These are phyloP conservation scores for Paradoxurus hermaphroditus DNA, from an alignment of 2,113 vertebrate species.

Conservation along the genomic window DNA sequence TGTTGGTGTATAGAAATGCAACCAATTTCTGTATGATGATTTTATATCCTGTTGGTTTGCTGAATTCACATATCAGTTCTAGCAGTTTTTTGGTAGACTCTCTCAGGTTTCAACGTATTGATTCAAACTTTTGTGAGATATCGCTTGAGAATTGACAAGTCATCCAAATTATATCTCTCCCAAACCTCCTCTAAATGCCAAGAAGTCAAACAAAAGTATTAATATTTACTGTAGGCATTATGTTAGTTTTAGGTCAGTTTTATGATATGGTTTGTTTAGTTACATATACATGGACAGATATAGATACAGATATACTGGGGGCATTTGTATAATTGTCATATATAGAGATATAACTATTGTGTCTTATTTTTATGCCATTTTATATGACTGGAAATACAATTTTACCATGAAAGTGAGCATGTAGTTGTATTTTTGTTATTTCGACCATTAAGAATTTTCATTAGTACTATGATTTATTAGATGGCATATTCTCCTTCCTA, in stretches of 20 bases:
- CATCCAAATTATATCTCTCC: background rate
- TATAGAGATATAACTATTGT: background rate
- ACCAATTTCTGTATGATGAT: no score
- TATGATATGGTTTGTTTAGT: background rate
- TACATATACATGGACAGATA: background rate
- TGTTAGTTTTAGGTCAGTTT: background rate
- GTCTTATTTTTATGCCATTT: background rate
- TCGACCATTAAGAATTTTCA: background rate
- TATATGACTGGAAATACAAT: background rate
- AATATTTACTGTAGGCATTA: background rate
- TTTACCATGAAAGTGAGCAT: background rate
- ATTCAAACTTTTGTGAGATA: background rate
- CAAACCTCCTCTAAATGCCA: background rate
- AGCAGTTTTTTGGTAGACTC: no score
- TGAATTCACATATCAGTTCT: no score
- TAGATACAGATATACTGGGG: background rate
- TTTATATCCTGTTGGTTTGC: no score
- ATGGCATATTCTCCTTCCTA: background rate
- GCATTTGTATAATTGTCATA: background rate
- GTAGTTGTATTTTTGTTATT: background rate
- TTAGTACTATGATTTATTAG: background rate
- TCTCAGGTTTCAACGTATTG: background rate
- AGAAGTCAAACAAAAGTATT: background rate
- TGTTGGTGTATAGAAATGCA: no score
- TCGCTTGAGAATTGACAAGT: background rate